Conservation (phyloP, 2,888 invertebrate genomes). For the Spialia ferax region DNA sequence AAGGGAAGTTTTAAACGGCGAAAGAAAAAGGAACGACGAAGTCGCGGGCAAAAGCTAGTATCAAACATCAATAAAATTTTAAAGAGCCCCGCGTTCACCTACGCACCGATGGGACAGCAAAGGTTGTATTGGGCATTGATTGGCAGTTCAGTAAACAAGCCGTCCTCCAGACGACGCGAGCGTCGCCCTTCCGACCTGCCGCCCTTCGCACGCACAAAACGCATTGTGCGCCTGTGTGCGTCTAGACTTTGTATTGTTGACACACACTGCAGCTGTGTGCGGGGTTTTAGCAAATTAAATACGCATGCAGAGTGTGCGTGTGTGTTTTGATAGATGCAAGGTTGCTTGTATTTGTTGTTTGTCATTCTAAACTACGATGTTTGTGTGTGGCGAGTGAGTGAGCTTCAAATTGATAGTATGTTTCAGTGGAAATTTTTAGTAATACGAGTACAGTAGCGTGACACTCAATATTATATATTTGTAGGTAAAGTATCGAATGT, state of each 20-base stretch:
- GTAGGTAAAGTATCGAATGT: too few species aligned
- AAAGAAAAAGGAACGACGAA: too few species aligned
- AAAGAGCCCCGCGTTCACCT: not conserved
- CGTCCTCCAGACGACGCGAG: constrained; percentile 50
- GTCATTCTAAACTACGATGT: not conserved
- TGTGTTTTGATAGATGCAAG: not conserved
- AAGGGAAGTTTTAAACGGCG: too few species aligned
- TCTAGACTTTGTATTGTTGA: not conserved
- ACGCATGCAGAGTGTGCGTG: not conserved
- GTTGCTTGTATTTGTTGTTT: not conserved
- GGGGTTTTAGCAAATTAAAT: not conserved
- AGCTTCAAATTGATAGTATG: not conserved
- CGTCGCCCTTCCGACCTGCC: constrained; percentile 42
- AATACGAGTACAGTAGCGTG: not conserved
- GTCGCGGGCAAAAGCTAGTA: too few species aligned
- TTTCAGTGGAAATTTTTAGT: constrained; percentile 7
- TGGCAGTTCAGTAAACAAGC: constrained; percentile 31
- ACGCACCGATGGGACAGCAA: not conserved
- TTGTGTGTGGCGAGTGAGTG: not conserved
- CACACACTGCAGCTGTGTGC: not conserved
- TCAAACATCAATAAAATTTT: too few species aligned
- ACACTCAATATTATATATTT: too few species aligned
- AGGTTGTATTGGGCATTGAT: constrained; percentile 31
- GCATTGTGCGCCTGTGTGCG: constrained; percentile 18
- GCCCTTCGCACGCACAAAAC: constrained; percentile 40